Base-by-base conservation (phyloP, 2,113 vertebrate species). In the Corvus moneduloides region DNA sequence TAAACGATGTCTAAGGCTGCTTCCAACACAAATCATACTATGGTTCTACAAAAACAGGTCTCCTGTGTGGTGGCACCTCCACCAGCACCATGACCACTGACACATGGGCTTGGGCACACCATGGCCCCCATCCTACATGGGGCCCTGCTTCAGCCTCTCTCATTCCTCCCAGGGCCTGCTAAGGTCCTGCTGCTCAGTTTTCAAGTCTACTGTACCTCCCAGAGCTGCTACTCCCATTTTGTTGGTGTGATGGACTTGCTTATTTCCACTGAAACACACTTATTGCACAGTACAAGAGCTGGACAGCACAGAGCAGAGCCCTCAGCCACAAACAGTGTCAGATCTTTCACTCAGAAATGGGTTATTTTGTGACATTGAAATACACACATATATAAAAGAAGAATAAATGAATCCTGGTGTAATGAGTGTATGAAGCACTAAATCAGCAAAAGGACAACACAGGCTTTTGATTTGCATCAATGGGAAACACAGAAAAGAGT, bases 391-490 rank as follows among this genome's bases (percentile, higher is more conserved):
- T 48, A 71, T 67, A 55, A 72, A 90, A 59, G 78, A 63, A 59
- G 74, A 80, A 85, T 82, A 91, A 94, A 94, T 80, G 76, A 73
- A 22, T 85, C 55, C 35, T 77, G 39, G 32, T 77, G 75, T 63
- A 96, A 84, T 59, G 82, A 73, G 55, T 23, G n/a, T 59, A 58
- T 54, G 75, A 93, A 96, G 33, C 55, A 86, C 63, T 94, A 77
- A 85, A 77, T 88, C 87, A 93, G 92, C 93, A 85, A 69, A 96
- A 85, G 52, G 46, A 93, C 84, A 95, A 93, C 71, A 63, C 20
- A 91, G 49, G 43, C 90, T 86, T 97, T 93, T 94, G 84, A 93
- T 93, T 62, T 96, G 72, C 85, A 86, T 96, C 79, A 95, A 63
- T 22, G 28, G 56, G 72, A 88, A 93, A 84, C 87, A 89, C 48